Base-by-base conservation (phyloP, 2,797 vertebrate species). In the Nannoperca obscura region DNA sequence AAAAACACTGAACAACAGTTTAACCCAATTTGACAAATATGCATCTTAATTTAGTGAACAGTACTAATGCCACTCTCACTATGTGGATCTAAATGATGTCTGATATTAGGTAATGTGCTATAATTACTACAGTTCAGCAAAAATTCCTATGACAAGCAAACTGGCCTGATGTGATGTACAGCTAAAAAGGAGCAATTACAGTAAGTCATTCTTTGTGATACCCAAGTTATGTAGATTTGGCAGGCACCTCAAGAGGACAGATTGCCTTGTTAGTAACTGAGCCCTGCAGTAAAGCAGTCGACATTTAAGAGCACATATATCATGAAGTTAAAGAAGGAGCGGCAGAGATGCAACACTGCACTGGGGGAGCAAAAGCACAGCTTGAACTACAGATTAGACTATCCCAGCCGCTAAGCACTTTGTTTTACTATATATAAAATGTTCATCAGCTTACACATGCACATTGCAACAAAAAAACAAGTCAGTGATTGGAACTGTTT, bases 221-320 rank as follows among this genome's bases (percentile, higher is more conserved):
- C 59, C 57, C 44, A n/a, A 73, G 65, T 74, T 83, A 81, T 77
- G 74, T 40, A 85, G 73, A 89, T 81, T 64, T 85, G 81, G 73
- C 76, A 86, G 71, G 72, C n/a, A 52, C 65, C 72, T 53, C 38
- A 54, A 54, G 55, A 80, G 24, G 67, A 82, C 65, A 80, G 69
- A 83, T 78, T 46, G 50, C 60, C 72, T 76, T 53, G 74, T 68
- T 70, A 71, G 57, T 36, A 73, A 74, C 20, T 67, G 50, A 66
- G 78, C 53, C 40, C 61, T 14, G 75, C 67, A 75, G 53, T 83
- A 71, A 76, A 81, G 72, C 68, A 78, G 70, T 36, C 52, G 34
- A 82, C 80, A 81, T 88, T 88, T 90, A 78, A 70, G 68, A 89
- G 73, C 68, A 30, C 60, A 80, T 83, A 80, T 57, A 83, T 82